Evolutionary conservation across 2,797 vertebrate genomes (phyloP), one percentile per base, ranked within the genome.

Genomic region (Lepilemur septentrionalis): DNA sequence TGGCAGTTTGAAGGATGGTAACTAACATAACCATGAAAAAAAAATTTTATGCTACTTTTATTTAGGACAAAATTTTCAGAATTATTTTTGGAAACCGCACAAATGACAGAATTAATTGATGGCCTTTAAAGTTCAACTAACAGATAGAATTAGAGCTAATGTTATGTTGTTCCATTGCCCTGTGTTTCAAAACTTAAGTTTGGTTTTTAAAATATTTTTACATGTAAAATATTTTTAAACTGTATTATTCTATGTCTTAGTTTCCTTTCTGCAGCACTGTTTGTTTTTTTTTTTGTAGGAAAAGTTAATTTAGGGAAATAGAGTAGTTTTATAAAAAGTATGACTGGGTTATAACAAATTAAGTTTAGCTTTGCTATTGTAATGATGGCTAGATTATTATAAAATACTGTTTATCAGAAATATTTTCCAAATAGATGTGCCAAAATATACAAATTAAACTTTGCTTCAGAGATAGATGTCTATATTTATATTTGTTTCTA

Each of bases 81-180:
- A 38, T 85, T 85, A 75, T 43, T 59, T 78, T 89, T 63, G 10
- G 57, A 91, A 88, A 81, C 43, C 82, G 11, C 35, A 55, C 76
- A 93, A 55, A 38, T 83, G 73, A 30, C 23, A 72, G n/a, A 91
- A 84, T 50, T 25, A 91, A 59, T 55, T 41, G 18, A 91, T 96
- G 91, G 30, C 80, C 89, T 91, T 95, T 90, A 92, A 93, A 89
- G 89, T 91, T 83, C 61, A 91, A 48, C 67, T 80, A 75, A 48
- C 38, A 76, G 61, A 25, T 28, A 76, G 50, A 94, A 80, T 69
- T 84, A 84, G 48, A 55, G 4, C 22, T 72, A 86, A 73, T 50
- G 28, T 78, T 43, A 73, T 75, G n/a, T 30, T 69, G 25, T 89
- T 81, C 20, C 20, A 63, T 81, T 38, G 35, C 28, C 41, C 65